These are phyloP conservation scores for Fulmarus glacialis DNA, from an alignment of 2,113 vertebrate genomes.

Conservation along the genomic window DNA sequence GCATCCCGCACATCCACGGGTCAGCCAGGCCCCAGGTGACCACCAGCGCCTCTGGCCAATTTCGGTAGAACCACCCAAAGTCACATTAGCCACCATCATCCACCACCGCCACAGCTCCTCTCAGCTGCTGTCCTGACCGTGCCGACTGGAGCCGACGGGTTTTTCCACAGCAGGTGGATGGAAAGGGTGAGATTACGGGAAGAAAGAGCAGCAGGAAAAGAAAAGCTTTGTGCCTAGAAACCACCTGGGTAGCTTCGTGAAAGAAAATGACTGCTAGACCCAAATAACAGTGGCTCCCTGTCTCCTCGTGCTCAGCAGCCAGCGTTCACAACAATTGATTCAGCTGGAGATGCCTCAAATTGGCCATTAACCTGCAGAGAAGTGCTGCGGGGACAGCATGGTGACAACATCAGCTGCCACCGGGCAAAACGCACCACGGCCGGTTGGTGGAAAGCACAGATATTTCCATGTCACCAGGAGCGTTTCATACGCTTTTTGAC, in stretches of 20 bases:
- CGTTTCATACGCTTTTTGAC: accelerated
- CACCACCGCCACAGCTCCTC: background rate
- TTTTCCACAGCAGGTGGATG: background rate
- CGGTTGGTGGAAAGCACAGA: accelerated
- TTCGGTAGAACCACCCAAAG: background rate
- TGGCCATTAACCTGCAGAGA: background rate
- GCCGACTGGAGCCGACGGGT: accelerated
- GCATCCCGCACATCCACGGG: accelerated
- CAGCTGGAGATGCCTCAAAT: background rate
- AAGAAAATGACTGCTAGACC: background rate
- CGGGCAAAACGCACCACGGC: accelerated
- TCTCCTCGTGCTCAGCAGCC: background rate
- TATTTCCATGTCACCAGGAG: too few relatives aligned
- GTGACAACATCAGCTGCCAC: background rate
- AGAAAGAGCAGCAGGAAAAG: background rate
- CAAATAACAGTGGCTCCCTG: background rate
- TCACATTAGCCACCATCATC: accelerated
- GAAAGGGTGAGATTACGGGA: background rate
- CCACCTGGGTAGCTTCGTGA: background rate
- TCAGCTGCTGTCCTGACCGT: background rate
- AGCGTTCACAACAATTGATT: accelerated
- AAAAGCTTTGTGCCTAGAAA: background rate
- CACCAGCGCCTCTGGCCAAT: accelerated
- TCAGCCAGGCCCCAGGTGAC: too few relatives aligned
- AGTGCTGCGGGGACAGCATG: accelerated